Evolutionary conservation across 2,113 vertebrate species (phyloP).

Genomic region (Sus scrofa): DNA sequence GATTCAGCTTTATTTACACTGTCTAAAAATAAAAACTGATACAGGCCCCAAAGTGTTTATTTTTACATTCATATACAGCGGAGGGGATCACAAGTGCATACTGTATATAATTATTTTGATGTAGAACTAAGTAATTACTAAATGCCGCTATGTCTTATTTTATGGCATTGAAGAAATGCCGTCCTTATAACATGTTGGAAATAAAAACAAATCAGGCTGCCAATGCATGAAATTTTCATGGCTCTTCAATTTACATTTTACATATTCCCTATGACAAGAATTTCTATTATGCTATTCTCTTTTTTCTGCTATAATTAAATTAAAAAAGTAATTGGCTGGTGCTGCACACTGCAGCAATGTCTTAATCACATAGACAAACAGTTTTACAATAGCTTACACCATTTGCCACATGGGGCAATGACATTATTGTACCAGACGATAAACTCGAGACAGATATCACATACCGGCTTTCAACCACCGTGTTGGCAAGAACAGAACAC

Average conservation of each 20-base stretch:
- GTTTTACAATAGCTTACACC: conserved; percentile 92
- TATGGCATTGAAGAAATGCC: conserved; percentile 88
- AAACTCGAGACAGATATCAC: conserved; percentile 89
- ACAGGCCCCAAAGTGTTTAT: conserved; percentile 90
- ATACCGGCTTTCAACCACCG: conserved; percentile 85
- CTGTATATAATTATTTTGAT: conserved; percentile 91
- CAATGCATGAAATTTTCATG: conserved; percentile 92
- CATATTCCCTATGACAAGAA: conserved; percentile 92
- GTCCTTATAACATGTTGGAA: conserved; percentile 90
- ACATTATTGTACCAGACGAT: conserved; percentile 90
- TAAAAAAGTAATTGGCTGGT: conserved; percentile 93
- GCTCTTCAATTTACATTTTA: conserved; percentile 92
- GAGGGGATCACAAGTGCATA: conserved; percentile 87
- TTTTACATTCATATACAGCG: conserved; percentile 88
- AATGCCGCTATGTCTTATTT: conserved; percentile 90
- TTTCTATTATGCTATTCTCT: conserved; percentile 92
- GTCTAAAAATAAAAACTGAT: conserved; percentile 91
- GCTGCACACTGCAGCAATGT: conserved; percentile 91
- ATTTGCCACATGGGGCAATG: conserved; percentile 92
- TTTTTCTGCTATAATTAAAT: conserved; percentile 92
- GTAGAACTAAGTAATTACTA: conserved; percentile 92
- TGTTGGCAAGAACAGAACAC: conserved; percentile 82
- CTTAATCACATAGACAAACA: conserved; percentile 94
- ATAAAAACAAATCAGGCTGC: conserved; percentile 91
- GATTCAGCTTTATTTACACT: conserved; percentile 94